A percentile compares a stretch with the other conserved stretches of the same genome.
Evolutionary conservation across 2,888 invertebrate genomes (phyloP).

Genomic region (Xestia ashworthii): DNA sequence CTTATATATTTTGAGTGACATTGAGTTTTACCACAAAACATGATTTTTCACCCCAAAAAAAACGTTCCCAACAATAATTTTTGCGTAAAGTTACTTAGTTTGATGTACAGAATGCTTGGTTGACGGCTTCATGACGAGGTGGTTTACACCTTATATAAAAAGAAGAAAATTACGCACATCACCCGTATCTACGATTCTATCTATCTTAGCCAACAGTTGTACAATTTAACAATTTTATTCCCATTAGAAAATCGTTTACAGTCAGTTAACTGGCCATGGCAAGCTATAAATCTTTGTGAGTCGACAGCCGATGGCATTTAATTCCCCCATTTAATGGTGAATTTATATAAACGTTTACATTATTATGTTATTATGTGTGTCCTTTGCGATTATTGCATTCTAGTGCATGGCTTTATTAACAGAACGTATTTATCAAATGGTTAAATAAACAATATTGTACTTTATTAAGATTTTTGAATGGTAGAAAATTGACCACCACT

Average conservation of each 20-base stretch:
- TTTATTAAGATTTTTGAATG: not conserved
- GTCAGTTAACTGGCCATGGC: constrained; percentile 59
- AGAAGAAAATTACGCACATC: constrained; percentile 26
- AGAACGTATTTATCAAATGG: constrained; percentile 15
- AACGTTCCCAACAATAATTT: too few relatives aligned
- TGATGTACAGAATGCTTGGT: too few relatives aligned
- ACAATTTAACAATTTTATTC: constrained; percentile 64
- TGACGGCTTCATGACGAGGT: too few relatives aligned
- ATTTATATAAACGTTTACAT: constrained; percentile 57
- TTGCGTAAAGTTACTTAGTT: too few relatives aligned
- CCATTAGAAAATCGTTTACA: constrained; percentile 69
- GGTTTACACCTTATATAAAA: not conserved
- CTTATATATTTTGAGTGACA: too few relatives aligned
- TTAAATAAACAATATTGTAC: not conserved
- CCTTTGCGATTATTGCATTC: constrained; percentile 62
- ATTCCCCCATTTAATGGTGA: constrained; percentile 64
- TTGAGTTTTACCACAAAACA: too few relatives aligned
- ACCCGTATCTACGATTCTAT: constrained; percentile 23
- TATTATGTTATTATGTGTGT: constrained; percentile 66
- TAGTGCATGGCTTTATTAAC: constrained; percentile 57
- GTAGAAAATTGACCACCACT: not conserved
- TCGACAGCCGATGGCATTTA: constrained; percentile 63
- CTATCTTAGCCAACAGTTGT: constrained; percentile 25
- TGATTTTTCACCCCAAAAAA: too few relatives aligned
- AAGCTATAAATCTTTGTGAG: constrained; percentile 66